Percentiles rank a stretch among this genome's conserved stretches.
Conservation (phyloP, 2,797 vertebrate genomes). For the Clamator glandarius region DNA sequence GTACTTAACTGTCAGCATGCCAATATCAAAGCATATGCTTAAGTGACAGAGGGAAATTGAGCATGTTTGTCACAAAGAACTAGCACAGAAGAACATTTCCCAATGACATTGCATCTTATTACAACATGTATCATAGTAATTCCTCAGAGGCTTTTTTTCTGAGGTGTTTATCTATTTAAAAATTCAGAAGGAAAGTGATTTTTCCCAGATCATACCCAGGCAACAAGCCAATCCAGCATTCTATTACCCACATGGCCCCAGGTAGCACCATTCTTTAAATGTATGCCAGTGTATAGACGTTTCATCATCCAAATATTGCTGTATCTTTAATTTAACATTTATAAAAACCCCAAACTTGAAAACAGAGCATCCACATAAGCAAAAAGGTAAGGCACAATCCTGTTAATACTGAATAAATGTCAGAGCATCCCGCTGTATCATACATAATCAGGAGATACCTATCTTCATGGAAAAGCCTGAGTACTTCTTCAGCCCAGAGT, state of each 20-base stretch:
- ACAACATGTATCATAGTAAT: background rate
- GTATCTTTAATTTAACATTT: background rate
- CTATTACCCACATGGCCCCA: background rate
- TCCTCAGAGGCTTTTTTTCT: background rate
- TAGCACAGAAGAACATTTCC: background rate
- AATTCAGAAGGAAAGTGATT: background rate
- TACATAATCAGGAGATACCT: background rate
- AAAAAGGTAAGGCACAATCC: background rate
- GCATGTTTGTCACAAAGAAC: background rate
- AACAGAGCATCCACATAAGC: background rate
- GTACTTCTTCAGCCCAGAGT: slow-evolving; percentile 10
- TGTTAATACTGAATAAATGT: background rate
- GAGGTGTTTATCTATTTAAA: background rate
- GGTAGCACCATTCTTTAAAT: background rate
- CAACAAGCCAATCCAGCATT: background rate
- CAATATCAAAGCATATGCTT: background rate
- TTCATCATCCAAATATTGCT: background rate
- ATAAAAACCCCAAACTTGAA: background rate
- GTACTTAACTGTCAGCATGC: background rate
- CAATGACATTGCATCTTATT: background rate
- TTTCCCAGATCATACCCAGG: background rate
- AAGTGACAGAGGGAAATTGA: background rate
- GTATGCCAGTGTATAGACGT: background rate
- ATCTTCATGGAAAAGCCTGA: background rate
- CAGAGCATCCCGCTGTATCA: background rate